Percentiles rank a stretch among this genome's conserved stretches.
phyloP scores from a whole-genome alignment of 92 coral and sea anemone genomes.

The Palythoa caribaeorum region DNA sequence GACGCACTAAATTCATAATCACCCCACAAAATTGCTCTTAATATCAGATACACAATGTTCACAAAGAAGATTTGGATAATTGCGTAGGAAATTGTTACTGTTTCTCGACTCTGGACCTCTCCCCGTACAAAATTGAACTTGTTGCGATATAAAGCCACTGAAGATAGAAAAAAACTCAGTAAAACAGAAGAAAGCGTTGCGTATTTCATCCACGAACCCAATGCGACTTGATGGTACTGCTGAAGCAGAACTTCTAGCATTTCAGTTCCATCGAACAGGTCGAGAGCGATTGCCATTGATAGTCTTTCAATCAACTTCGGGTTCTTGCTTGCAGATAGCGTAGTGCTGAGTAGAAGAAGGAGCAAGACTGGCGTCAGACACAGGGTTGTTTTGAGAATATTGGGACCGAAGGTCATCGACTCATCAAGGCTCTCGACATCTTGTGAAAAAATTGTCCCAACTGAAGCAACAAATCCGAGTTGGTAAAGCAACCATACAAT shows the following conservation, averaged over 20 bases:
- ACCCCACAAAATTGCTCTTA: slow-evolving; percentile 50
- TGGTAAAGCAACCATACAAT: no score
- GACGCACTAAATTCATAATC: slow-evolving; percentile 35
- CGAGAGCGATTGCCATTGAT: neutral
- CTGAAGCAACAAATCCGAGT: slow-evolving; percentile 12
- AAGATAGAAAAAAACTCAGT: slow-evolving; percentile 20
- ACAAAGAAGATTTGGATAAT: slow-evolving; percentile 36
- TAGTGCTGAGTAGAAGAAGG: slow-evolving; percentile 67
- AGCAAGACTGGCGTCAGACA: slow-evolving; percentile 24
- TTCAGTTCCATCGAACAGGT: no score
- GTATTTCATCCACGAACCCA: slow-evolving; percentile 17
- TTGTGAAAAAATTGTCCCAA: slow-evolving; percentile 38
- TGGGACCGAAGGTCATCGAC: slow-evolving; percentile 52
- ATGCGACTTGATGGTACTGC: neutral
- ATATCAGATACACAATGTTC: slow-evolving; percentile 41
- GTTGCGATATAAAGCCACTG: slow-evolving; percentile 59
- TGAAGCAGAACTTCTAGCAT: no score
- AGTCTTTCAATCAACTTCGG: slow-evolving; percentile 52
- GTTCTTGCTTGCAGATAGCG: slow-evolving; percentile 26
- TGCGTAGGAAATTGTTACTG: neutral
- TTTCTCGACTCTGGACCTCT: slow-evolving; percentile 21
- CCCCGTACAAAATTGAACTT: slow-evolving; percentile 11
- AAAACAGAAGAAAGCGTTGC: slow-evolving; percentile 44
- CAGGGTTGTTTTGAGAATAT: slow-evolving; percentile 61
- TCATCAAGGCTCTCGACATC: slow-evolving; percentile 55